A percentile compares a stretch with the other conserved stretches of the same genome.
These are phyloP conservation scores for Arion vulgaris DNA, from an alignment of 1,140 invertebrate species.

Conservation along the genomic window DNA sequence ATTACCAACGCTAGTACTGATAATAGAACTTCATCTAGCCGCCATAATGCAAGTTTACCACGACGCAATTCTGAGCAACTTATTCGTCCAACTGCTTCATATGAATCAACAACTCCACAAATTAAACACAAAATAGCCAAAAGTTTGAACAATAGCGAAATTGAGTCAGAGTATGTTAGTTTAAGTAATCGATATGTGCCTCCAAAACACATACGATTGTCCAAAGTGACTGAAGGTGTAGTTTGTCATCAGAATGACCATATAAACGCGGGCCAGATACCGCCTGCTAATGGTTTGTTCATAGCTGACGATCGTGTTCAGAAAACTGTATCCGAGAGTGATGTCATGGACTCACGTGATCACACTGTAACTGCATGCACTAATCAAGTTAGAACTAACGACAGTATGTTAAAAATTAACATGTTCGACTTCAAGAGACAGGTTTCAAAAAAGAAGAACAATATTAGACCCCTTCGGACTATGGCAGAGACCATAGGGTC, in stretches of 20 bases:
- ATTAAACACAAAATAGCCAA: background rate
- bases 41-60: background rate
- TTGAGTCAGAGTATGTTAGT: constrained; percentile 35
- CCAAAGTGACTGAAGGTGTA: background rate
- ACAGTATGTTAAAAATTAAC: background rate
- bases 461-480: background rate
- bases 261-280: background rate
- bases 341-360: background rate
- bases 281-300: background rate
- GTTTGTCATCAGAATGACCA: background rate
- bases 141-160: constrained; percentile 8
- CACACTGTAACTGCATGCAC: background rate
- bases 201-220: background rate
- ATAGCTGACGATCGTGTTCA: background rate
- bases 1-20: too few species aligned
- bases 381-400: constrained; percentile 8
- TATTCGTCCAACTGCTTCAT: constrained; percentile 6
- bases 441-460: background rate
- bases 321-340: background rate
- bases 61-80: background rate
- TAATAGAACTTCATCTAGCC: too few species aligned
- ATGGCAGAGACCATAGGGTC: constrained; percentile 23
- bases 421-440: background rate
- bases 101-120: background rate
- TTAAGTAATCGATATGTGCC: constrained; percentile 4